phyloP scores from a whole-genome alignment of 1,140 invertebrate genomes.

The Octopus sinensis region DNA sequence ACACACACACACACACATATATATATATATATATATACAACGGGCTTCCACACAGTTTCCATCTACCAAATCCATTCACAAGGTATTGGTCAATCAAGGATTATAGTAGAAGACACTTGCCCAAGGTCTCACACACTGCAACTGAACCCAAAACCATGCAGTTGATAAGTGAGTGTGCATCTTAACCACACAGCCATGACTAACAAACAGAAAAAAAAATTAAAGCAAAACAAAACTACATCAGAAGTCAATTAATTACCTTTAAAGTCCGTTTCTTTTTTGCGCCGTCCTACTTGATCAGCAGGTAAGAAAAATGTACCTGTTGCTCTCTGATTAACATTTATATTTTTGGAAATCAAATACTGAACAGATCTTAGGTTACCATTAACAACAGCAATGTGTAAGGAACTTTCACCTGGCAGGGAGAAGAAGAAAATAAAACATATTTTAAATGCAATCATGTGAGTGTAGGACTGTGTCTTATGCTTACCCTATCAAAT shows the following conservation, averaged over 20 bases:
- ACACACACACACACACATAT: too few species aligned
- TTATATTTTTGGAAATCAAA: constrained; percentile 83
- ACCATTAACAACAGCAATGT: constrained; percentile 92
- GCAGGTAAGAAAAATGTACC: constrained; percentile 80
- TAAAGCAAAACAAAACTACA: too few species aligned
- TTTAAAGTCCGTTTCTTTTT: constrained; percentile 86
- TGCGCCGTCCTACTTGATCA: constrained; percentile 74
- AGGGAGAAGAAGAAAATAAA: constrained; percentile 6
- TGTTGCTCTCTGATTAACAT: constrained; percentile 86
- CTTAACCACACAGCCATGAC: background rate
- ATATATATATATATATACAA: too few species aligned
- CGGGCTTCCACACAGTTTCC: too few species aligned
- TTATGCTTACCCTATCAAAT: too few species aligned
- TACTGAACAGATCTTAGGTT: constrained; percentile 95
- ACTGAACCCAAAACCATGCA: too few species aligned
- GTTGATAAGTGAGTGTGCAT: too few species aligned
- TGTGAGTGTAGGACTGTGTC: too few species aligned
- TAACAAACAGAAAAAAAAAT: background rate
- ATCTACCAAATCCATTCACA: too few species aligned
- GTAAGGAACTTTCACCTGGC: constrained; percentile 82
- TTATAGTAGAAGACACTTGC: too few species aligned
- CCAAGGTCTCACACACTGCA: too few species aligned
- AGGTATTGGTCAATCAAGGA: too few species aligned
- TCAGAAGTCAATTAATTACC: constrained; percentile 40
- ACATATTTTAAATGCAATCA: background rate